phyloP scores from a whole-genome alignment of 1,140 invertebrate genomes.

The Platorchestia sp. region DNA sequence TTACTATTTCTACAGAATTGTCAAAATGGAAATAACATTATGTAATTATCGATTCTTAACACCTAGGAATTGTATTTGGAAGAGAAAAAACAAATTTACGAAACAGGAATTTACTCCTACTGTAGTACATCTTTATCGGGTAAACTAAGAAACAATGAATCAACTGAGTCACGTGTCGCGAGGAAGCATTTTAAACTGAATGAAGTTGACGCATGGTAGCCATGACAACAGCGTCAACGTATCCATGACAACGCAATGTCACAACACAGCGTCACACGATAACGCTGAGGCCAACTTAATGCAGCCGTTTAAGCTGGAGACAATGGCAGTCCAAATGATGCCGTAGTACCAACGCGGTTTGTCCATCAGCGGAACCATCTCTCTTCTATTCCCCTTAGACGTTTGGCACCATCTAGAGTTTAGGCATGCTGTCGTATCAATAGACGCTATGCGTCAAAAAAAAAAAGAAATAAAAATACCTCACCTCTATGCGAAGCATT shows the following conservation, averaged over 20 bases:
- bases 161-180: not conserved
- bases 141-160: not conserved
- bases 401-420: not conserved
- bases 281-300: not conserved
- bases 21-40: too few species aligned
- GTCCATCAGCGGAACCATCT: not conserved
- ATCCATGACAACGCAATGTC: not conserved
- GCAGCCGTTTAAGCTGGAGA: not conserved
- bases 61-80: not conserved
- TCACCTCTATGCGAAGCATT: not conserved
- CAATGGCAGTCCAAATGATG: constrained; percentile 14
- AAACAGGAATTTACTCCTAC: not conserved
- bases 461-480: not conserved
- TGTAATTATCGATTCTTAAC: too few species aligned
- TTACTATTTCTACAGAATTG: too few species aligned
- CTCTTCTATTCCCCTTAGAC: not conserved
- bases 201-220: not conserved
- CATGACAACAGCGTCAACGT: not conserved
- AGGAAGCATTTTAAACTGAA: not conserved
- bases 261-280: not conserved
- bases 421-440: not conserved
- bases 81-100: not conserved
- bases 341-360: not conserved
- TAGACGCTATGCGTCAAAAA: not conserved
- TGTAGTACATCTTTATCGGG: not conserved